These are phyloP conservation scores for Diarsia rubi DNA, from an alignment of 2,888 invertebrate species.

Conservation along the genomic window DNA sequence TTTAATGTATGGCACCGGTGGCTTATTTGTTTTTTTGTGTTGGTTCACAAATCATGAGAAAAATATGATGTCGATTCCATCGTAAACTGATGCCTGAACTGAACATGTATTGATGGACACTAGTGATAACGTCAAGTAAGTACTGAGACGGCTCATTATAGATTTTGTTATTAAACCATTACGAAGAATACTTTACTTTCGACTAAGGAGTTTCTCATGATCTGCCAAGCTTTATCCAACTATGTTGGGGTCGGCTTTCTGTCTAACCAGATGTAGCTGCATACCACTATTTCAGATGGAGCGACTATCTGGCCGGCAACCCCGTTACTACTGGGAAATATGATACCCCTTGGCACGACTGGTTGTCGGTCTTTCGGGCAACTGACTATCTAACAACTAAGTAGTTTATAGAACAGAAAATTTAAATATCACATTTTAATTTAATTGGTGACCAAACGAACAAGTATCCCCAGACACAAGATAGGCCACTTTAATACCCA, in stretches of 20 bases:
- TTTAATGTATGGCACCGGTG: background rate
- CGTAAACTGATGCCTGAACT: background rate
- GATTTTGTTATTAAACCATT: background rate
- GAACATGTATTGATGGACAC: background rate
- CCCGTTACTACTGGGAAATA: too few species aligned
- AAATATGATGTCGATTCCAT: background rate
- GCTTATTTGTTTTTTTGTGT: background rate
- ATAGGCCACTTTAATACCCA: conserved; percentile 23
- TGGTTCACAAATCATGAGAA: background rate
- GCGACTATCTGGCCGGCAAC: too few species aligned
- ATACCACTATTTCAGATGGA: too few species aligned
- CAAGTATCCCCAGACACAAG: background rate
- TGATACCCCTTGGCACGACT: too few species aligned
- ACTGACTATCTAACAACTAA: too few species aligned
- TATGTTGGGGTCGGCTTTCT: too few species aligned
- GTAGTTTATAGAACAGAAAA: too few species aligned
- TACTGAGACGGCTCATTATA: background rate
- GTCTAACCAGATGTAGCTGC: too few species aligned
- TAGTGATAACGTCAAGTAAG: background rate
- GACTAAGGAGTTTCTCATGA: too few species aligned
- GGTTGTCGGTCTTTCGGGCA: too few species aligned
- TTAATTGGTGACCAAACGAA: background rate
- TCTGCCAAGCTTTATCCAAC: too few species aligned
- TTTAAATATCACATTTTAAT: background rate
- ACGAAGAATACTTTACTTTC: background rate